Evolutionary conservation across 1,140 invertebrate species (phyloP).

Genomic region (Nebria ingens): DNA sequence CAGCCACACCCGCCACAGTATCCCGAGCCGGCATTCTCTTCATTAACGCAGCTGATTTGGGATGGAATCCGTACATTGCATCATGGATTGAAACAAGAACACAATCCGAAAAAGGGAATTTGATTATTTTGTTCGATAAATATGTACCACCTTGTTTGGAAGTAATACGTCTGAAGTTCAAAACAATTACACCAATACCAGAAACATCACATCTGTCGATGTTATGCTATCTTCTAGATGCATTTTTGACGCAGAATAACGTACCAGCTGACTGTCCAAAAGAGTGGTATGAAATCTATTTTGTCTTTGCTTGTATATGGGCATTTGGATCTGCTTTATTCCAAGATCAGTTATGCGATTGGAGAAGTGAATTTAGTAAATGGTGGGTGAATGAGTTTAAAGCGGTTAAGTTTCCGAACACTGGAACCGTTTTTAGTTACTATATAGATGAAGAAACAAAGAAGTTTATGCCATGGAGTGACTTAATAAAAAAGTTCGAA

Average conservation of each 20-base stretch:
- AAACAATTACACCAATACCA: conserved; percentile 83
- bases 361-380: conserved; percentile 87
- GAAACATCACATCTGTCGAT: conserved; percentile 87
- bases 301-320: conserved; percentile 86
- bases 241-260: conserved; percentile 68
- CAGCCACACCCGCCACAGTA: conserved; percentile 91
- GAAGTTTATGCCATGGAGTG: conserved; percentile 78
- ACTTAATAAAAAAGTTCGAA: conserved; percentile 64
- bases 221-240: conserved; percentile 81
- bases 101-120: conserved; percentile 61
- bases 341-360: conserved; percentile 81
- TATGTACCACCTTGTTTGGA: conserved; percentile 85
- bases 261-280: conserved; percentile 78
- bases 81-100: conserved; percentile 85
- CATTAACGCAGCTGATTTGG: conserved; percentile 88
- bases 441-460: conserved; percentile 79
- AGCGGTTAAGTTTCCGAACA: conserved; percentile 75
- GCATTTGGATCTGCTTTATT: conserved; percentile 85
- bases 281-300: conserved; percentile 90
- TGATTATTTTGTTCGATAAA: conserved; percentile 87
- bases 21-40: conserved; percentile 86
- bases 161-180: conserved; percentile 64
- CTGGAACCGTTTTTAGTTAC: conserved; percentile 80
- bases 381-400: conserved; percentile 89
- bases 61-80: conserved; percentile 81